Evolutionary conservation across 2,113 vertebrate genomes (phyloP), one percentile per base, ranked within the genome.

Genomic region (Hoplias malabaricus): DNA sequence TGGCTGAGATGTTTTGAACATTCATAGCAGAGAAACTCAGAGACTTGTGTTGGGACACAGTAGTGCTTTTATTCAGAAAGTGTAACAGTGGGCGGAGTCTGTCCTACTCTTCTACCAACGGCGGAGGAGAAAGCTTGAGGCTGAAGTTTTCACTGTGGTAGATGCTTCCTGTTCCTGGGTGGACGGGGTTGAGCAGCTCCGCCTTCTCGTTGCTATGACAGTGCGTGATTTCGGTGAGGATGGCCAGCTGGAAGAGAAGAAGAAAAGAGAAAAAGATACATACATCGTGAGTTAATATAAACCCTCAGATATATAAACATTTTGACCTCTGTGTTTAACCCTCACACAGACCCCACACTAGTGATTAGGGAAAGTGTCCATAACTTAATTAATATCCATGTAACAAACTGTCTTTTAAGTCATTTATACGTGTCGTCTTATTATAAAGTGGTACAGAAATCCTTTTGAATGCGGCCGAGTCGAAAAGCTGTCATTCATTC

Each of bases 81-180:
- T 62, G 56, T 73, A 80, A 80, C 62, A 73, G 42, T 68, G 48
- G 69, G 29, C 38, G 6, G 56, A 31, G 69, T 65, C 31, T 16
- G 40, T 29, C 21, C 83, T 89, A 99, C 54, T 99, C 96, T 31
- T 98, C 96, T 0, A 93, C 67, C 80, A 94, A 74, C 0, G 97
- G 97, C 0, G 96, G 96, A 0, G 96, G 96, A 0, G 91, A 86
- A 43, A 99, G 95, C 19, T 95, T 95, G 0, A 99, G 93, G 80
- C 94, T 93, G 87, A 96, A 97, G 82, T 90, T 95, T 87, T 98
- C 93, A 0, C 93, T 93, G 89, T 96, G 94, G 87, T 95, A 95
- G 80, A 95, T 84, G 0, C 93, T 95, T 87, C 88, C 87, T 0
- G 86, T 6, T 80, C 92, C 90, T 2, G 92, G 82, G 0, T 94